Conservation (phyloP, 1,140 invertebrate genomes). For the Caligus rogercresseyi region DNA sequence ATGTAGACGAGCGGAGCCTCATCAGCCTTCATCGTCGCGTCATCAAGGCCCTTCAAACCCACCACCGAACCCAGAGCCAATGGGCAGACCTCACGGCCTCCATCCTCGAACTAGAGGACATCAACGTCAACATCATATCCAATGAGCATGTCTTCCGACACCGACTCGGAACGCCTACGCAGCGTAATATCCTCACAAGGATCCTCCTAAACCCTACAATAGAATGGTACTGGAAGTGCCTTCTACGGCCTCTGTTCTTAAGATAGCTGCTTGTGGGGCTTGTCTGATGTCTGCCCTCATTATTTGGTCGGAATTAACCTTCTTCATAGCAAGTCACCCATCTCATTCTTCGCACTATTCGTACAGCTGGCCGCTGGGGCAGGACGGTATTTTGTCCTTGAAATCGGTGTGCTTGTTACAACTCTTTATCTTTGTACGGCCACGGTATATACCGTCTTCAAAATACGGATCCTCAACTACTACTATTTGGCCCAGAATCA, state of each 20-base stretch:
- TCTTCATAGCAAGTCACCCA: slow-evolving; percentile 71
- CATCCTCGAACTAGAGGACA: slow-evolving; percentile 58
- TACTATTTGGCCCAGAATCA: slow-evolving; percentile 93
- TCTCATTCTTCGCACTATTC: slow-evolving; percentile 88
- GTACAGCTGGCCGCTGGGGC: slow-evolving; percentile 55
- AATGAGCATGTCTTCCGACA: slow-evolving; percentile 53
- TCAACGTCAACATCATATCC: slow-evolving; percentile 55
- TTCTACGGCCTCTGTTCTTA: slow-evolving; percentile 50
- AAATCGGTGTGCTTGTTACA: slow-evolving; percentile 72
- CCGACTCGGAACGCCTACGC: slow-evolving; percentile 15
- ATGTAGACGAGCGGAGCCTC: slow-evolving; percentile 49
- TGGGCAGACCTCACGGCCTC: slow-evolving; percentile 69
- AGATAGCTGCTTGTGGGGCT: slow-evolving; percentile 49
- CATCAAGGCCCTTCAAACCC: slow-evolving; percentile 67
- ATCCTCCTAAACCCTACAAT: slow-evolving; percentile 26
- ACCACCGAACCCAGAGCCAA: slow-evolving; percentile 73
- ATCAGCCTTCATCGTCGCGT: slow-evolving; percentile 62
- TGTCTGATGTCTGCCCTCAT: slow-evolving; percentile 66
- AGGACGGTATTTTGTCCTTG: slow-evolving; percentile 87
- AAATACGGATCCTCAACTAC: slow-evolving; percentile 84
- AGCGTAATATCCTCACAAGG: slow-evolving; percentile 17
- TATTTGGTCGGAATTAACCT: slow-evolving; percentile 96
- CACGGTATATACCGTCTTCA: slow-evolving; percentile 91
- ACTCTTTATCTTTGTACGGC: slow-evolving; percentile 91
- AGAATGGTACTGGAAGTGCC: slow-evolving; percentile 94